Base-by-base conservation (phyloP, 2,113 vertebrate genomes). In the Psettodes erumei region DNA sequence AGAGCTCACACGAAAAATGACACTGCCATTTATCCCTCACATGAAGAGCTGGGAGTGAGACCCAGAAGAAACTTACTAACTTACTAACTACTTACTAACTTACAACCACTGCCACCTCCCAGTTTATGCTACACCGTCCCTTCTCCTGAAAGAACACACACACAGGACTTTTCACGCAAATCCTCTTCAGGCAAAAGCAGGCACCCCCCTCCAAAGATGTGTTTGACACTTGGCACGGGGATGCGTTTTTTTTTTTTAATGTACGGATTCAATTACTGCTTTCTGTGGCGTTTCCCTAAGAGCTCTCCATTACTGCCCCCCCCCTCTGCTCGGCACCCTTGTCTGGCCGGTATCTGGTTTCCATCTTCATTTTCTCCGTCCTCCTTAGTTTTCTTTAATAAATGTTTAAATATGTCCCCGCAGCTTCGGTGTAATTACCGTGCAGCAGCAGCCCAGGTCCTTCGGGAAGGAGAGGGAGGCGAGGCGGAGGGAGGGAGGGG, bases 341-440 rank as follows among this genome's bases (percentile, higher is more conserved):
- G 72, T 84, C 74, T 79, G 73, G 63, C 58, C 74, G 54, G 70
- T 71, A 82, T 89, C 81, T 69, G 72, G 21, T 35, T 84, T 87
- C 84, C 72, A 78, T 89, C 85, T 84, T 88, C 86, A 93, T 92
- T 90, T 90, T 86, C 87, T 79, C 74, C 64, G 12, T 82, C 85
- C 81, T 85, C 75, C 78, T 86, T 89, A 83, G 84, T 86, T 87
- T 87, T 90, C 85, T 90, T 91, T 92, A 90, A 93, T 93, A 92
- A 93, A 92, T 92, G 92, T 93, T 93, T 93, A 92, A 93, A 92
- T 87, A 89, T 73, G 86, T 92, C 92, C 92, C 93, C 82, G 88
- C 88, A 91, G 93, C 91, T 86, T 89, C 63, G 66, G 84, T 91
- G 91, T 94, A 94, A 94, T 94, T 94, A 94, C 91, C 85, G 87